Evolutionary conservation across 1,140 invertebrate species (phyloP), one percentile per base, ranked within the genome.

Genomic region (Zaprionus taronus): DNA sequence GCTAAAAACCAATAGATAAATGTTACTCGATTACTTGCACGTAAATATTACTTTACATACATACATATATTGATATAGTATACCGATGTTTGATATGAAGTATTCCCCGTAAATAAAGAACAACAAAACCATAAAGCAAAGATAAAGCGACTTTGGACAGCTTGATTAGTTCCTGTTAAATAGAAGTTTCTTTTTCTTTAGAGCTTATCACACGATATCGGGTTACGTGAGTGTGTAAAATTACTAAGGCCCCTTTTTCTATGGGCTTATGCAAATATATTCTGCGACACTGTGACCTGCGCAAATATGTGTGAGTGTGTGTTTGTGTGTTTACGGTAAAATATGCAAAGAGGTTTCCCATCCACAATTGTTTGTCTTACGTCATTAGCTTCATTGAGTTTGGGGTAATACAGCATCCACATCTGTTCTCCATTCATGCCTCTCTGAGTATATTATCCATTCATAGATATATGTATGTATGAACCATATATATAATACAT

Each of bases 331-430:
- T 3, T 51, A 26, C 36, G 51, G 22, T 51, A 34, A 53, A 63
- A 73, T 57, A 73, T 73, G 71, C 55, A 74, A 60, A 74, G 60
- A 38, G 72, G 15, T 55, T 58, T 64, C 22, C 65, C 41, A 34
- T 67, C 49, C 12, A 72, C 31, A 68, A 70, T 70, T 56, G 36
- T 70, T 51, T 20, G 64, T n/a, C 60, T 86, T 78, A 58, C 75
- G 80, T 82, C 72, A 83, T 69, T 9, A 47, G 38, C 41, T 68
- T 56, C 55, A 44, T 69, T 68, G 60, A 71, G 63, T 66, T 71
- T 73, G 36, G 44, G 31, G 62, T 38, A 74, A 63, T 80, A 62
- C 28, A 66, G 63, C 63, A 73, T 67, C 73, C 44, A 51, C 61
- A 81, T 69, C 51, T 78, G 66, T 66, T 71, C 61, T 55, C 41